phyloP scores from a whole-genome alignment of 2,888 invertebrate species.

The Dryobota labecula region DNA sequence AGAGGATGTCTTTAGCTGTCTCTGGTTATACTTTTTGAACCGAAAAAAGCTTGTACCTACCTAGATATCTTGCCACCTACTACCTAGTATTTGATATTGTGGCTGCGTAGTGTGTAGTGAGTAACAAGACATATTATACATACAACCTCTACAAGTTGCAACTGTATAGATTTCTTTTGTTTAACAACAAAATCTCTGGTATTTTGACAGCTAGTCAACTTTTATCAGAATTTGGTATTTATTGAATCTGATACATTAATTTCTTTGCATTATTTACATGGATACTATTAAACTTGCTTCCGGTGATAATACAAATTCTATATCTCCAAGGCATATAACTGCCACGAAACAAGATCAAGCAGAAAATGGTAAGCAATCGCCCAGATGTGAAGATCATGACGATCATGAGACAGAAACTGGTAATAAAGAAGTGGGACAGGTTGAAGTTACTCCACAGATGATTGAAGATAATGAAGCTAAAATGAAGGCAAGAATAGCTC shows the following conservation, averaged over 20 bases:
- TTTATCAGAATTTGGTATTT: constrained; percentile 31
- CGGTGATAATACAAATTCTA: constrained; percentile 73
- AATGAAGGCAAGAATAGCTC: constrained; percentile 82
- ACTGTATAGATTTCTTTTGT: constrained; percentile 43
- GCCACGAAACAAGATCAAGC: constrained; percentile 25
- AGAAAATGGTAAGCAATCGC: constrained; percentile 46
- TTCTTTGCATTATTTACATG: constrained; percentile 65
- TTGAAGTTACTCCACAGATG: constrained; percentile 70
- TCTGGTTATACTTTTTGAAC: neutral
- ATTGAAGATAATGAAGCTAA: constrained; percentile 81
- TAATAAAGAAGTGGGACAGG: constrained; percentile 43
- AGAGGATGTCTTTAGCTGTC: neutral
- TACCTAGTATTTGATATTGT: too few relatives aligned
- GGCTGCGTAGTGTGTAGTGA: too few relatives aligned
- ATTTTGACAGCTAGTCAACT: constrained; percentile 36
- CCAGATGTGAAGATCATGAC: constrained; percentile 44
- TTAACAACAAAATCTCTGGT: constrained; percentile 21
- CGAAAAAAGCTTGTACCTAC: neutral
- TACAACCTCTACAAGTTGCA: neutral
- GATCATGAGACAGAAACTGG: constrained; percentile 38
- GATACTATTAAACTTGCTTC: constrained; percentile 72
- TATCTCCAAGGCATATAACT: constrained; percentile 61
- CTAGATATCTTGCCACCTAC: neutral
- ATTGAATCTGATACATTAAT: constrained; percentile 15
- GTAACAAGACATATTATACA: neutral